Conservation (phyloP, 2,113 vertebrate genomes). For the Leptobrachium ailaonicum region DNA sequence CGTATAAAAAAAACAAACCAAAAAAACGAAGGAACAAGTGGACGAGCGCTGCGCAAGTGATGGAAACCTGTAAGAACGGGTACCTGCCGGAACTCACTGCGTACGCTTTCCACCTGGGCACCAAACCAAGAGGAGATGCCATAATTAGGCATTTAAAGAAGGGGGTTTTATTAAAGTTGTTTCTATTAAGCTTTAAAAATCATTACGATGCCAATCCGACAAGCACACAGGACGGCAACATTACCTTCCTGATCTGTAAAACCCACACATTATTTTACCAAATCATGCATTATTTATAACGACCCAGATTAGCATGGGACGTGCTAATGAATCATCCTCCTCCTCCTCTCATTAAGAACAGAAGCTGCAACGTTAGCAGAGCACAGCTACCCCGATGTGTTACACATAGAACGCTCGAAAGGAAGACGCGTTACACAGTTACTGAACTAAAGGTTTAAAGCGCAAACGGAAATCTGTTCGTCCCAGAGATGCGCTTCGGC, state of each 20-base stretch:
- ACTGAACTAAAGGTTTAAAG: slow-evolving; percentile 33
- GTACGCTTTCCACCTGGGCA: too few species aligned
- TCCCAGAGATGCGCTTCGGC: background rate
- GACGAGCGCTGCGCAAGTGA: too few species aligned
- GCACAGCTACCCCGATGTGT: slow-evolving; percentile 35
- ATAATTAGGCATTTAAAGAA: too few species aligned
- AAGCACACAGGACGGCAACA: background rate
- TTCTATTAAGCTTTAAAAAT: background rate
- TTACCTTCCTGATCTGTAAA: slow-evolving; percentile 24
- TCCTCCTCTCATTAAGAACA: slow-evolving; percentile 42
- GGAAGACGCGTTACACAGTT: slow-evolving; percentile 44
- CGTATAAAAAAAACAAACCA: too few species aligned
- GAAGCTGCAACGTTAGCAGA: slow-evolving; percentile 42
- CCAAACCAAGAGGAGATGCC: too few species aligned
- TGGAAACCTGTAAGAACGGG: too few species aligned
- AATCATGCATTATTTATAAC: slow-evolving; percentile 49
- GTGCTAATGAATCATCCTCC: slow-evolving; percentile 50
- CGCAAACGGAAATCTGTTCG: slow-evolving; percentile 27
- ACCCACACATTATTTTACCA: slow-evolving; percentile 28
- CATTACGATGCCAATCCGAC: background rate
- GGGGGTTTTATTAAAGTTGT: too few species aligned
- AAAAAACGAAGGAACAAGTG: too few species aligned
- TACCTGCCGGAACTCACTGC: too few species aligned
- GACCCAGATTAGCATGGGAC: slow-evolving; percentile 44
- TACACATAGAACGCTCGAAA: slow-evolving; percentile 44